Evolutionary conservation across 2,797 vertebrate species (phyloP).

Genomic region (Sandelia bainsii): DNA sequence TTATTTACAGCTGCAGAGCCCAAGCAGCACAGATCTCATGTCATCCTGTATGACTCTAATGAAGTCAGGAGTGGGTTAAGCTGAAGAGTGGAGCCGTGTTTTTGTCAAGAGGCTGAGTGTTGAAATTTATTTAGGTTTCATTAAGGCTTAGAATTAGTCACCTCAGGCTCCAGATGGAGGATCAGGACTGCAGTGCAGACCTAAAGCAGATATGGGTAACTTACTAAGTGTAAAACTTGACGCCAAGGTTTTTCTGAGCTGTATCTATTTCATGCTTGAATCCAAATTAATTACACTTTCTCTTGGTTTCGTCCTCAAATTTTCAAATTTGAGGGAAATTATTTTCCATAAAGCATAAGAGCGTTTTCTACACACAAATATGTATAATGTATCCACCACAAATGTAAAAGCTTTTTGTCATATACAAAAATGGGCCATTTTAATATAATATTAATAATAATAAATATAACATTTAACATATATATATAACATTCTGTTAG

Average conservation of each 20-base stretch:
- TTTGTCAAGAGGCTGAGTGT: conserved; percentile 30
- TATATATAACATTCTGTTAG: too few relatives aligned
- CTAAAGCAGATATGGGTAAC: background rate
- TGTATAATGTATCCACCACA: too few relatives aligned
- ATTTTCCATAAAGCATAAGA: too few relatives aligned
- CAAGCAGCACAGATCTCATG: conserved; percentile 25
- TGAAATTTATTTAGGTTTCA: conserved; percentile 50
- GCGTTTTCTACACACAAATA: too few relatives aligned
- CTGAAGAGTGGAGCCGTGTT: conserved; percentile 36
- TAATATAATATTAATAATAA: too few relatives aligned
- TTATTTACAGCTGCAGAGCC: conserved; percentile 58
- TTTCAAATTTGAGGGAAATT: background rate
- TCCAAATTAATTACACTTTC: background rate
- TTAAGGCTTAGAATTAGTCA: conserved; percentile 32
- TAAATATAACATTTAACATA: too few relatives aligned
- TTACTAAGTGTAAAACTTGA: background rate
- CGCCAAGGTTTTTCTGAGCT: background rate
- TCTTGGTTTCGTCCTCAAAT: background rate
- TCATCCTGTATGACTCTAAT: conserved; percentile 40
- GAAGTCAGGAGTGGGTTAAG: conserved; percentile 42
- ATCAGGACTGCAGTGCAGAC: conserved; percentile 4
- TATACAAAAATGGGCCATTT: too few relatives aligned
- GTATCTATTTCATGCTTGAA: background rate
- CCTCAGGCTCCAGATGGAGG: conserved; percentile 31
- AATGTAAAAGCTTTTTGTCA: too few relatives aligned